A percentile compares a stretch with the other conserved stretches of the same genome.
phyloP scores from a whole-genome alignment of 2,888 invertebrate species.

The Philopedon plagiatum region DNA sequence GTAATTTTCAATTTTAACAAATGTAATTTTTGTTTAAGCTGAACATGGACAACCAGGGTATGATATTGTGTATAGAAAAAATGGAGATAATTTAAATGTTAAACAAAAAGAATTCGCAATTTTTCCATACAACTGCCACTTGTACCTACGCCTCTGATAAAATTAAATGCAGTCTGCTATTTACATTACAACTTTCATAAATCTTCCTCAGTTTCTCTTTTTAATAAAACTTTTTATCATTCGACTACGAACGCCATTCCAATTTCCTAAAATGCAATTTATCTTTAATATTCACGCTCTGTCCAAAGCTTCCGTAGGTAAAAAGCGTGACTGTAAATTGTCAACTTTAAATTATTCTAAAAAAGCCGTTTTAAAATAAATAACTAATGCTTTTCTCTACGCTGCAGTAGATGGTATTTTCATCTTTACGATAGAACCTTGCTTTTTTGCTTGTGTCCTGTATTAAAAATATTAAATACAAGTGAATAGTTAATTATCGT shows the following conservation, averaged over 20 bases:
- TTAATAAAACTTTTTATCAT: constrained; percentile 17
- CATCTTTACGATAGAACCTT: constrained; percentile 22
- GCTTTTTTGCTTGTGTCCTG: constrained; percentile 19
- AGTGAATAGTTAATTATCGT: no score
- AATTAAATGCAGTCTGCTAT: constrained; percentile 17
- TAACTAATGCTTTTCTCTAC: constrained; percentile 24
- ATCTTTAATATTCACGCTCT: constrained; percentile 25
- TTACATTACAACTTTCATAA: constrained; percentile 15
- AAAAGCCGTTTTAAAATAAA: constrained; percentile 25
- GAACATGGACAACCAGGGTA: no score
- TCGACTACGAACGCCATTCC: constrained; percentile 11
- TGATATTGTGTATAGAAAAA: no score
- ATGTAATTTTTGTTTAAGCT: no score
- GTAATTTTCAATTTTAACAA: no score
- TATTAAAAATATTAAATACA: constrained; percentile 16
- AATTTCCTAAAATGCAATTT: constrained; percentile 23
- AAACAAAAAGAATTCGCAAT: not conserved
- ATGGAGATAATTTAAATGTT: no score
- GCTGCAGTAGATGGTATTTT: constrained; percentile 30
- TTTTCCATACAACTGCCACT: not conserved
- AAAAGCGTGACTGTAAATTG: constrained; percentile 25
- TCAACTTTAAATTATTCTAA: constrained; percentile 37
- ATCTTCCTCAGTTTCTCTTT: constrained; percentile 7
- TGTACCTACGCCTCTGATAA: not conserved
- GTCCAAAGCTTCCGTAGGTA: constrained; percentile 15